phyloP scores from a whole-genome alignment of 2,888 invertebrate genomes.

The Oscheius myriophilus region DNA sequence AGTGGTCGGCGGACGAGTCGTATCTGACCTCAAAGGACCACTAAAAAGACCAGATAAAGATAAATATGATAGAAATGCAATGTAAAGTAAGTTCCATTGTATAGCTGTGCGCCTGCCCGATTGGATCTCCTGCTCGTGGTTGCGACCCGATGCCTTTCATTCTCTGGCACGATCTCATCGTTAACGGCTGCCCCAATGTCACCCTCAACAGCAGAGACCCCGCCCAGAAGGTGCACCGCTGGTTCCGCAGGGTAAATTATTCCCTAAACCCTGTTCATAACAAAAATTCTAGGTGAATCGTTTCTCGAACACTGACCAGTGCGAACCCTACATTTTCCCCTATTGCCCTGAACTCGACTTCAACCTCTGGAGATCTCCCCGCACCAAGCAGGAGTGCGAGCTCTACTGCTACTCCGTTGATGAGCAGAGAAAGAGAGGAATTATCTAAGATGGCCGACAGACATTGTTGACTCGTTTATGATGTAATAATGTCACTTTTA shows the following conservation, averaged over 20 bases:
- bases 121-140: constrained; percentile 69
- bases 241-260: constrained; percentile 67
- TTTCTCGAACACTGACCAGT: constrained; percentile 70
- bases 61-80: background rate
- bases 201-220: constrained; percentile 68
- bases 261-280: background rate
- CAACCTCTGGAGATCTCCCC: constrained; percentile 70
- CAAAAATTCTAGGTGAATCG: constrained; percentile 62
- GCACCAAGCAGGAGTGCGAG: constrained; percentile 70
- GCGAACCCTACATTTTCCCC: constrained; percentile 70
- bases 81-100: constrained; percentile 11
- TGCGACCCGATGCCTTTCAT: constrained; percentile 67
- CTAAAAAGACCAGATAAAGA: background rate
- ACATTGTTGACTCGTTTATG: background rate
- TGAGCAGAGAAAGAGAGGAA: constrained; percentile 68
- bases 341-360: constrained; percentile 70
- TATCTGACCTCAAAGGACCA: background rate
- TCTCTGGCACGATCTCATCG: constrained; percentile 70
- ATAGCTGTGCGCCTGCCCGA: constrained; percentile 70
- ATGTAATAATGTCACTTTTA: background rate
- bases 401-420: constrained; percentile 69
- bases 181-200: constrained; percentile 69
- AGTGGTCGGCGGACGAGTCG: background rate
- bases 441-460: constrained; percentile 46
- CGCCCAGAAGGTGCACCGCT: constrained; percentile 70